These are phyloP conservation scores for Calliscelio sp. DNA, from an alignment of 2,888 invertebrate genomes.

Conservation along the genomic window DNA sequence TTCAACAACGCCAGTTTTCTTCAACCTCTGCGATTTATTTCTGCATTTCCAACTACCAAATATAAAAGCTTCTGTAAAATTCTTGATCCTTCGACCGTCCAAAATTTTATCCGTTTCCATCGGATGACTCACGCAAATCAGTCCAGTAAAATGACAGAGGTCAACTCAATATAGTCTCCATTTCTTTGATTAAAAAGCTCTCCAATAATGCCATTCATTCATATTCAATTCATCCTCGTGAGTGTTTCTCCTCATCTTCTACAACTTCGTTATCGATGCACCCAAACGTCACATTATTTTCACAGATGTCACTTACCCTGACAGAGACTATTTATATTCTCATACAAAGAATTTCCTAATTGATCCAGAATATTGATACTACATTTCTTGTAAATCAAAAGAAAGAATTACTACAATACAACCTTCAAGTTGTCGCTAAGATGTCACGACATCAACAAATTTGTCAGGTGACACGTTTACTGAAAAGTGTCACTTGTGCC, in stretches of 20 bases:
- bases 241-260: not conserved
- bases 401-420: no score
- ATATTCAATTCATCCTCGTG: not conserved
- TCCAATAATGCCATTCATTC: constrained; percentile 41
- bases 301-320: constrained; percentile 50
- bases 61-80: constrained; percentile 72
- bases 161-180: constrained; percentile 1
- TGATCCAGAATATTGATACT: no score
- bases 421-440: no score
- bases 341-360: no score
- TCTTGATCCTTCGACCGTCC: constrained; percentile 43
- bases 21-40: constrained; percentile 47
- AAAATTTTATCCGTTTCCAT: constrained; percentile 46
- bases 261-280: constrained; percentile 26
- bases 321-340: no score
- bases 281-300: constrained; percentile 32
- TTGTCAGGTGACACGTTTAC: no score
- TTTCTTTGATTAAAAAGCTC: not conserved
- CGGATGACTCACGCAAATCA: not conserved
- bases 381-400: no score
- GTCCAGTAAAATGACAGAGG: not conserved
- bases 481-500: no score
- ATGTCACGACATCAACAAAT: no score
- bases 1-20: constrained; percentile 34
- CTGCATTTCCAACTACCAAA: constrained; percentile 76